phyloP scores from a whole-genome alignment of 1,140 invertebrate species.

The Euura lappo region DNA sequence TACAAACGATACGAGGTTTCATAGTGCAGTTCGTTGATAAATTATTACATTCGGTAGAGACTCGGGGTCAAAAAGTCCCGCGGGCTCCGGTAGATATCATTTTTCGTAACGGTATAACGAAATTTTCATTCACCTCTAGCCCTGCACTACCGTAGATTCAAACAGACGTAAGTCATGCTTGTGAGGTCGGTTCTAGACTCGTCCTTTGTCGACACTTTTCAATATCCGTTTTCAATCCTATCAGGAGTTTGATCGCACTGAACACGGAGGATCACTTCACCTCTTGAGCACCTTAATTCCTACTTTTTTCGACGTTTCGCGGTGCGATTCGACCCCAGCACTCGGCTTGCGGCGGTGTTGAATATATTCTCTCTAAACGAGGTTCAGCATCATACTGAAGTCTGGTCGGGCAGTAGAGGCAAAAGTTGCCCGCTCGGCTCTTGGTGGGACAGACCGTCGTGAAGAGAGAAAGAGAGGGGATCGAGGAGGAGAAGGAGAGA shows the following conservation, averaged over 20 bases:
- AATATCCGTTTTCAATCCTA: neutral
- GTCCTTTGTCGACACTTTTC: neutral
- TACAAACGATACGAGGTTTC: too few relatives aligned
- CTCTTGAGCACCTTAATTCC: too few relatives aligned
- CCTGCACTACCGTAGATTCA: neutral
- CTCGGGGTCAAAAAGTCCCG: too few relatives aligned
- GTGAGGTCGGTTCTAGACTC: neutral
- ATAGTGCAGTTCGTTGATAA: too few relatives aligned
- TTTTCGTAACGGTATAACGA: too few relatives aligned
- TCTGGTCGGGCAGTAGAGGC: neutral
- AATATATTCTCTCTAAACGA: neutral
- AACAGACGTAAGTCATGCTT: neutral
- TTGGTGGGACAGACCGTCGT: constrained; percentile 17
- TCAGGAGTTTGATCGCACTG: too few relatives aligned
- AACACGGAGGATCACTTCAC: too few relatives aligned
- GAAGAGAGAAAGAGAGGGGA: constrained; percentile 27
- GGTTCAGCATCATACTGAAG: constrained; percentile 1
- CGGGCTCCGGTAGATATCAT: too few relatives aligned
- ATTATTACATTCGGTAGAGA: too few relatives aligned
- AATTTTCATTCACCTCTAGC: neutral
- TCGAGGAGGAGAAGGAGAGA: constrained; percentile 15
- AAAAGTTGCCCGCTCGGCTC: neutral
- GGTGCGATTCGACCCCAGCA: too few relatives aligned
- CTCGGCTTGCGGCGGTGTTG: too few relatives aligned
- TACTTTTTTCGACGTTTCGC: too few relatives aligned